Conservation (phyloP, 2,797 vertebrate species). For the Agapornis canus region DNA sequence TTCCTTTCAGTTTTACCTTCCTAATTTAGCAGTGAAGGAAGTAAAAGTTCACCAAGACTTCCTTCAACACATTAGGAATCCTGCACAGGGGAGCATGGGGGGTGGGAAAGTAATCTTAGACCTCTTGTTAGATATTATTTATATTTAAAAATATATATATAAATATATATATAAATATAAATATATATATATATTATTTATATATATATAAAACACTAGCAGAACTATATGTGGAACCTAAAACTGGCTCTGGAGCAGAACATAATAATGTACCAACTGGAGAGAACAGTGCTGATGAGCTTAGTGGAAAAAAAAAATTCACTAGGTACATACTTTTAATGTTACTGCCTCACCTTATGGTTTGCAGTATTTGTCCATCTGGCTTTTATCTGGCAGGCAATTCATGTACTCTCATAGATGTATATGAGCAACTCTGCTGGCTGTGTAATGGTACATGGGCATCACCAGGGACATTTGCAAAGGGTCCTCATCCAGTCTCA, state of each 20-base stretch:
- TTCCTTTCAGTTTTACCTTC: neutral
- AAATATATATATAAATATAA: no score
- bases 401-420: neutral
- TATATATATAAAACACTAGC: neutral
- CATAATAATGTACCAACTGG: neutral
- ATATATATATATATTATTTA: neutral
- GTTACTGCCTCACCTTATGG: neutral
- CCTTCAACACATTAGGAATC: neutral
- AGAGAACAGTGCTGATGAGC: neutral
- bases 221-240: neutral
- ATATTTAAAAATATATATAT: neutral
- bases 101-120: neutral
- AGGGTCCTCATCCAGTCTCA: neutral
- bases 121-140: neutral
- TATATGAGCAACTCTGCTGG: neutral
- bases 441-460: fast-evolving
- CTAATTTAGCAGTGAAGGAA: neutral
- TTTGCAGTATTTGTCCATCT: neutral
- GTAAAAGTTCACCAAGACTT: neutral
- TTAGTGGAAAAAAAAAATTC: neutral
- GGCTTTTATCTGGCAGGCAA: neutral
- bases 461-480: neutral
- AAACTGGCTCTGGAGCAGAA: neutral
- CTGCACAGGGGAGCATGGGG: neutral
- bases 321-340: neutral